Base-by-base conservation (phyloP, 2,888 invertebrate species). In the Meandrusa payeni region DNA sequence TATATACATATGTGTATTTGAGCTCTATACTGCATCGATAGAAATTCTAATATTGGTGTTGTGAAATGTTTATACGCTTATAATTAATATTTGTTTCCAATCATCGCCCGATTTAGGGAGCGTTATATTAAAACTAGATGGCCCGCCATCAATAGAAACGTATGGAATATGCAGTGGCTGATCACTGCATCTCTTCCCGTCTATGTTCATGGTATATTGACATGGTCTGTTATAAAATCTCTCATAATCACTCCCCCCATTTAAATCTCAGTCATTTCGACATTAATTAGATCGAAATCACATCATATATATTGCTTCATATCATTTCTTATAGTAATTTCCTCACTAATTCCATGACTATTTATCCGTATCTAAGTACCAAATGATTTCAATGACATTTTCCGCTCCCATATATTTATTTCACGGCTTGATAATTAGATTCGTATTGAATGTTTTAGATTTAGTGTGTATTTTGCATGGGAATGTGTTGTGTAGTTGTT, bases 11-110 rank as follows among this genome's bases (percentile, higher is more conserved):
- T 36, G 23, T 34, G 71, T 70, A 31, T 76, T 79, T 72, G 61
- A 77, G 62, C 71, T 76, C 75, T 78, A 71, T 76, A 78, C 74
- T 85, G 86, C 82, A 83, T 83, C 77, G 70, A 81, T 66, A 85
- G 83, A 69, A 77, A 77, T 79, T 77, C 74, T 70, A 69, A 78
- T 77, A 79, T 86, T 78, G 85, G 72, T 86, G 86, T 87, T 85
- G 86, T 87, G 73, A 66, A 73, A 73, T 78, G 77, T 67, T 77
- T 68, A 63, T 71, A 67, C 57, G 63, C 64, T 72, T 69, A 71
- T 64, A 66, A 76, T 76, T 76, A 76, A 65, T 55, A 49, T 65
- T 68, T 69, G n/a, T n/a, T 67, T 72, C 61, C 64, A 63, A 59
- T 59, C 63, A 62, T 63, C 57, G 66, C 72, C 74, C 76, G 71